Conservation (phyloP, 2,797 vertebrate genomes). For the Cetoscarus ocellatus region DNA sequence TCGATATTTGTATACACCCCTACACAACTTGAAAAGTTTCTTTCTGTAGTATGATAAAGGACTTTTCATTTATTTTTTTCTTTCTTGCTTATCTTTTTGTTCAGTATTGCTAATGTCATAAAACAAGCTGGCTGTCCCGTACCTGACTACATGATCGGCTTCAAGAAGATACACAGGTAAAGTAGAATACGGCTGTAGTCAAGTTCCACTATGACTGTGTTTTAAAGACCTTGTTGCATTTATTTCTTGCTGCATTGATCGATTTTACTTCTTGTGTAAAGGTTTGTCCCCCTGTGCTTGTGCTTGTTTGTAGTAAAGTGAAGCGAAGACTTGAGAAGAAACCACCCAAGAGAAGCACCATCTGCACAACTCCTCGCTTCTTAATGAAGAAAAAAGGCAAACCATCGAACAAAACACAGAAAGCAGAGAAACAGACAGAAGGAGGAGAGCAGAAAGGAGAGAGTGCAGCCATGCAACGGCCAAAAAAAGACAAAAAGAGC, state of each 20-base stretch:
- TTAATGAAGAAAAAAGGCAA: conserved; percentile 84
- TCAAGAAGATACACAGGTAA: conserved; percentile 93
- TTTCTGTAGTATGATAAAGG: no score
- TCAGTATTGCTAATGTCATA: conserved; percentile 93
- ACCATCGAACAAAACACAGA: conserved; percentile 21
- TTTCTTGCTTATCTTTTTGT: conserved; percentile 10
- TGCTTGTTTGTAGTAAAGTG: conserved; percentile 85
- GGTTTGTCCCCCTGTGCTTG: neutral
- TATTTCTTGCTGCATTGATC: neutral
- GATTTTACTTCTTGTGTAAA: neutral
- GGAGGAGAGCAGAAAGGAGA: conserved; percentile 23
- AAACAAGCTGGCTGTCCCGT: conserved; percentile 96
- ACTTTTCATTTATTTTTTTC: neutral
- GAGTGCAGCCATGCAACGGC: conserved; percentile 8
- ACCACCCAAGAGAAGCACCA: conserved; percentile 89
- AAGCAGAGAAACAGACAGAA: neutral
- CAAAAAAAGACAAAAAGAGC: conserved; percentile 28
- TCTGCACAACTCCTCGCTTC: conserved; percentile 90
- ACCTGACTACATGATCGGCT: conserved; percentile 94
- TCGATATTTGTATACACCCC: no score
- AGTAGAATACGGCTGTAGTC: neutral
- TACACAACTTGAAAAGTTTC: neutral
- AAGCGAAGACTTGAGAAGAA: conserved; percentile 92
- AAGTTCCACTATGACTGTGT: neutral
- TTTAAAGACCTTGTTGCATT: neutral